A percentile compares a stretch with the other conserved stretches of the same genome.
These are phyloP conservation scores for Todiramphus saurophagus DNA, from an alignment of 2,113 vertebrate species.

Conservation along the genomic window DNA sequence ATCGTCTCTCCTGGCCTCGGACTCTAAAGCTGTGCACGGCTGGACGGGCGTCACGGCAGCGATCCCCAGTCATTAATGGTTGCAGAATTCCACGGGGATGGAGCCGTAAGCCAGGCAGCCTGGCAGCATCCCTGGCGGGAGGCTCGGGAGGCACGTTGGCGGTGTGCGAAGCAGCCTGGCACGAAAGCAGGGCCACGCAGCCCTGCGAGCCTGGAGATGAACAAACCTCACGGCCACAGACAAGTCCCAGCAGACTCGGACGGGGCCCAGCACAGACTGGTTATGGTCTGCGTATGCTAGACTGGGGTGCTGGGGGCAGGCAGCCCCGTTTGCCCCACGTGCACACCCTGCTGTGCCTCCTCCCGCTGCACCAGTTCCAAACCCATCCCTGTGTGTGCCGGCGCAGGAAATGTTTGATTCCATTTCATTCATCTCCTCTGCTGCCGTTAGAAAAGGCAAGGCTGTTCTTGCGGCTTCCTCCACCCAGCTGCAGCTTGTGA, in stretches of 20 bases:
- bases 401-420: neutral
- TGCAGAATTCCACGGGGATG: neutral
- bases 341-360: neutral
- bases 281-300: fast-evolving
- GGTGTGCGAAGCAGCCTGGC: neutral
- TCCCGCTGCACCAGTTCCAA: neutral
- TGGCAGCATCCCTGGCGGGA: neutral
- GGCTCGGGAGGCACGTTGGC: neutral
- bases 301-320: neutral
- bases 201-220: fast-evolving
- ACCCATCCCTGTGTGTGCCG: neutral
- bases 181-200: neutral
- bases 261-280: neutral
- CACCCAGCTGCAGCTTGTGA: neutral
- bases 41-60: neutral
- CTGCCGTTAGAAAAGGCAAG: neutral
- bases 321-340: too few species aligned
- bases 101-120: neutral
- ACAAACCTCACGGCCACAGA: neutral
- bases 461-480: neutral
- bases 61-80: neutral
- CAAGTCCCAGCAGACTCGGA: fast-evolving
- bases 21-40: neutral
- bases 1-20: neutral
- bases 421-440: neutral